These are phyloP conservation scores for Agriopis aurantiaria DNA, from an alignment of 2,888 invertebrate species.

Conservation along the genomic window DNA sequence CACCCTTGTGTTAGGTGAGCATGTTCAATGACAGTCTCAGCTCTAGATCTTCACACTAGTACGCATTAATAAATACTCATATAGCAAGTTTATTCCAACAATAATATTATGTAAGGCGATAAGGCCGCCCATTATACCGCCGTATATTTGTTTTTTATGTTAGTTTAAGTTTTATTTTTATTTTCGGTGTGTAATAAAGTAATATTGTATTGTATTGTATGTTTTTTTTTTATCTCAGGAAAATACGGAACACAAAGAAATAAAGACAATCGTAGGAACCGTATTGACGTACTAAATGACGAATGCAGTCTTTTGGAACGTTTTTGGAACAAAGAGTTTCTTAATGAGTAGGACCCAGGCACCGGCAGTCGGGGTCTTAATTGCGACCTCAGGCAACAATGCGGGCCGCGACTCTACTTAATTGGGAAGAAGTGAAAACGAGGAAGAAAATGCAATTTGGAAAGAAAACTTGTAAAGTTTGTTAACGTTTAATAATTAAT, in stretches of 20 bases:
- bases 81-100: no score
- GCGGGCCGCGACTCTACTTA: slow-evolving; percentile 16
- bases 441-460: slow-evolving; percentile 20
- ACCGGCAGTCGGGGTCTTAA: slow-evolving; percentile 26
- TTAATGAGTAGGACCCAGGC: slow-evolving; percentile 31
- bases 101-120: no score
- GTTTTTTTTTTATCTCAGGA: no score
- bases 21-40: no score
- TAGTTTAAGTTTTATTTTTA: no score
- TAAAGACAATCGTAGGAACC: background rate
- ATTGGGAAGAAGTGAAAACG: slow-evolving; percentile 27
- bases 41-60: no score
- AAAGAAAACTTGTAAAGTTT: slow-evolving; percentile 14
- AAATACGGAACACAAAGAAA: background rate
- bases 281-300: slow-evolving; percentile 19
- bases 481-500: slow-evolving; percentile 3
- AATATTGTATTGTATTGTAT: no score
- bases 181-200: no score
- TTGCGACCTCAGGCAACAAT: slow-evolving; percentile 28
- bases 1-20: no score
- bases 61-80: no score
- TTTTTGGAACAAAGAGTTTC: slow-evolving; percentile 34
- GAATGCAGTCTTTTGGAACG: slow-evolving; percentile 22
- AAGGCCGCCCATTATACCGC: no score
- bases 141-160: no score